Conservation (phyloP, 92 coral and sea anemone genomes). For the Muricea muricata region DNA sequence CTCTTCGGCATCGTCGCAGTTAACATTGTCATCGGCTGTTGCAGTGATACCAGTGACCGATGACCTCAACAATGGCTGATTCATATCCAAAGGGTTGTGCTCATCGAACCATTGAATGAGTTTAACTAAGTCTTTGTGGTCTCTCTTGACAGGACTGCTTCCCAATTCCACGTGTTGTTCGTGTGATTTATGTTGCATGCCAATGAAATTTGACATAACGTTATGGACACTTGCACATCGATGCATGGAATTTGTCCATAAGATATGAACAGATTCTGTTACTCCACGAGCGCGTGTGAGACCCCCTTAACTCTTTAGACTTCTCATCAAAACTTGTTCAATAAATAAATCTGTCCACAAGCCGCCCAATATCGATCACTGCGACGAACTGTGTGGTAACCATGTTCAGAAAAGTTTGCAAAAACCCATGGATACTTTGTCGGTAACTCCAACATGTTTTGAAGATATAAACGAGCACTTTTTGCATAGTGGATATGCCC, state of each 20-base stretch:
- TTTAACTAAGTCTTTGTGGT: not conserved
- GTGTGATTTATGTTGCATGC: not conserved
- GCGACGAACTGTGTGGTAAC: conserved; percentile 53
- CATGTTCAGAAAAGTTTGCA: not conserved
- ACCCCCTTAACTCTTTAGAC: conserved; percentile 62
- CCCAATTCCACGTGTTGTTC: not conserved
- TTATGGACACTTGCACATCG: not conserved
- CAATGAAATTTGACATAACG: conserved; percentile 3
- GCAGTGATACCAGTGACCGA: no score
- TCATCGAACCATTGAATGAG: no score
- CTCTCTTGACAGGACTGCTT: not conserved
- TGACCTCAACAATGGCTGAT: no score
- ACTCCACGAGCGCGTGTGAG: conserved; percentile 63
- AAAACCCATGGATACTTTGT: conserved; percentile 23
- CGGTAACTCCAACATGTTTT: not conserved
- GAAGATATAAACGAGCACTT: not conserved
- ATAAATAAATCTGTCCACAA: conserved; percentile 54
- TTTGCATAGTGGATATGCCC: conserved; percentile 28
- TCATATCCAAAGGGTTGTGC: no score
- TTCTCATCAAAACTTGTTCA: conserved; percentile 58
- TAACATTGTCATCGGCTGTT: no score
- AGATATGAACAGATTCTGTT: conserved; percentile 29
- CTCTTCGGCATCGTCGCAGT: no score
- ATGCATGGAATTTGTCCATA: not conserved
- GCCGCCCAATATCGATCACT: conserved; percentile 67